Evolutionary conservation across 2,888 invertebrate species (phyloP), one percentile per base, ranked within the genome.

Genomic region (Choreutis nemorana): DNA sequence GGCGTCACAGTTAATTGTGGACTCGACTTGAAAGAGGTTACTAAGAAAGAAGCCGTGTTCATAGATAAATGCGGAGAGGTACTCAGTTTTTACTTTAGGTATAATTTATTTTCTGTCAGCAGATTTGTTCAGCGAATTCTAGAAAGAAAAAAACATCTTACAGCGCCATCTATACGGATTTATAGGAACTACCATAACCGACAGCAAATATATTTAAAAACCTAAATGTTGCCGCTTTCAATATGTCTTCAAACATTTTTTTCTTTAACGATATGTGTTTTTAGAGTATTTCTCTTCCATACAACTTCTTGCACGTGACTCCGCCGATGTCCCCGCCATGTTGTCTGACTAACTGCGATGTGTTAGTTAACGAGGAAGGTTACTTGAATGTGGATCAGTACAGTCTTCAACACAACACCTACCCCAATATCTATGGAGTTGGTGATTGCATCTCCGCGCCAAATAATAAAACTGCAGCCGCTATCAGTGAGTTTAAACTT

Each of bases 391-490:
- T 97, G 0, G 70, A 93, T 58, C 82, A 85, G 41, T 58, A 81
- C 30, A 91, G 91, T 0, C 61, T 98, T 38, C 92, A 90, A 49
- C 95, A 95, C 55, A 68, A 63, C 0, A 81, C 75, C 34, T 95
- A 84, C 66, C 60, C 78, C 2, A 97, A 98, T 59, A 82, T 98
- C 14, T 98, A 92, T 63, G 94, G 92, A 2, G 81, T 97, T 26
- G 98, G 98, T 2, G 98, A 98, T 65, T 96, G 96, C 54, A 85
- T 89, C 0, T 87, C 83, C 50, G 81, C 92, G 3, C 96, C 97
- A 0, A 97, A 96, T 46, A 90, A 95, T 1, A 98, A 97, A 73
- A 97, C 97, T 8, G 95, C 94, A 24, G 97, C 97, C 12, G 95
- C 97, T 33, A 87, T 92, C 41, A 93, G 95, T 94, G 64, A 65